A percentile compares a stretch with the other conserved stretches of the same genome.
Conservation (phyloP, 1,140 invertebrate genomes). For the Lepidurus packardi region DNA sequence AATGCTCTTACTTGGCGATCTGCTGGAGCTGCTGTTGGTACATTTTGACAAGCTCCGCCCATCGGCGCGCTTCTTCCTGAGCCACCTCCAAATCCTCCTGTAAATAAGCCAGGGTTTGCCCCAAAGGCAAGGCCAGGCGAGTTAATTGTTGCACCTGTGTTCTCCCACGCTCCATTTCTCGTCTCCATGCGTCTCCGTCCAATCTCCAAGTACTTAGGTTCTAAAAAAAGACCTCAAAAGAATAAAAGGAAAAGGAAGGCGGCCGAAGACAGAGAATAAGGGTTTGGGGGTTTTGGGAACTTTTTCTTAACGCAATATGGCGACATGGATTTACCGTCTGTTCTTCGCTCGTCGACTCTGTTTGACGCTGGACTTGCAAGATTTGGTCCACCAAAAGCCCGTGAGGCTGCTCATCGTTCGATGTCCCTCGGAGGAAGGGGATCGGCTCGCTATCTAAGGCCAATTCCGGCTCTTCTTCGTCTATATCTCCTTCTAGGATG, state of each 20-base stretch:
- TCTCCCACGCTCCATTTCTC: constrained; percentile 14
- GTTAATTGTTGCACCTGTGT: constrained; percentile 7
- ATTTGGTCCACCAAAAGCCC: constrained; percentile 5
- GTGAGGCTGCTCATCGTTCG: not conserved
- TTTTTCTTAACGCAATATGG: not conserved
- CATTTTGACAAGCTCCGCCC: not conserved
- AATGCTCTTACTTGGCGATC: not conserved
- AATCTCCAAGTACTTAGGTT: not conserved
- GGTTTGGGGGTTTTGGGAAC: not conserved
- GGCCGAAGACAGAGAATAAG: not conserved
- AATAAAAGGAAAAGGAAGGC: too few relatives aligned
- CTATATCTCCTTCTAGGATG: not conserved
- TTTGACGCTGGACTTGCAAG: not conserved
- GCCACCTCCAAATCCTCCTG: not conserved
- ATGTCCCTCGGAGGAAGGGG: not conserved
- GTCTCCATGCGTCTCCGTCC: not conserved
- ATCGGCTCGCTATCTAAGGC: not conserved
- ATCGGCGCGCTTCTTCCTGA: not conserved
- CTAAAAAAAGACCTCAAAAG: not conserved
- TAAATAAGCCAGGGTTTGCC: not conserved
- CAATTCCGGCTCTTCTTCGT: not conserved
- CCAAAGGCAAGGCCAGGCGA: not conserved
- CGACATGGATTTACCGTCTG: not conserved
- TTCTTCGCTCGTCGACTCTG: not conserved
- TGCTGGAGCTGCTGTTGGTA: not conserved